phyloP scores from a whole-genome alignment of 2,888 invertebrate species.

The Mamestra brassicae region DNA sequence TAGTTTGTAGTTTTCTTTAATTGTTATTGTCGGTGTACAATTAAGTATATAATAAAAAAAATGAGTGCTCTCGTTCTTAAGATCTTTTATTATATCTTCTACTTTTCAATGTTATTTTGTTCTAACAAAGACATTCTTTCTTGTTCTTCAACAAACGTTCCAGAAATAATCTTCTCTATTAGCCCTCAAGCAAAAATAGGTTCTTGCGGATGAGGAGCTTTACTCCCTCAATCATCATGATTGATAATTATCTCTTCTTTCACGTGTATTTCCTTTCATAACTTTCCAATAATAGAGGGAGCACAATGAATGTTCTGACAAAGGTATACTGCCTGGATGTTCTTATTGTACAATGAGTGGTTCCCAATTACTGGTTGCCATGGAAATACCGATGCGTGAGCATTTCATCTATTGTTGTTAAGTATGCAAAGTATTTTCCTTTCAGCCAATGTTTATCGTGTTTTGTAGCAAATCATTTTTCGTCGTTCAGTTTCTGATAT shows the following conservation, averaged over 20 bases:
- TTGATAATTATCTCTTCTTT: constrained; percentile 57
- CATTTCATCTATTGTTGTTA: constrained; percentile 53
- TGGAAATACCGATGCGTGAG: constrained; percentile 51
- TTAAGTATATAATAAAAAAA: too few species aligned
- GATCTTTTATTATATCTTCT: neutral
- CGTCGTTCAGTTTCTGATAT: too few species aligned
- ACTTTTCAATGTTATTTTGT: neutral
- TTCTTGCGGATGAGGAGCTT: constrained; percentile 29
- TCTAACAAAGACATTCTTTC: neutral
- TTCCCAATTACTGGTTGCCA: constrained; percentile 66
- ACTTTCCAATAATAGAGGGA: constrained; percentile 47
- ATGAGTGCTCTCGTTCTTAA: too few species aligned
- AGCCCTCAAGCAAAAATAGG: constrained; percentile 13
- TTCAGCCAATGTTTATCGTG: constrained; percentile 26
- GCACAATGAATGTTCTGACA: constrained; percentile 60
- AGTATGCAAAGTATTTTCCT: constrained; percentile 46
- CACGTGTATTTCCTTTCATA: constrained; percentile 58
- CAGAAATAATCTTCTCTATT: constrained; percentile 14
- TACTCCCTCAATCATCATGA: constrained; percentile 36
- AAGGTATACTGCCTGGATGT: constrained; percentile 49
- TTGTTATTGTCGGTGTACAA: too few species aligned
- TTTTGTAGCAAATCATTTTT: neutral
- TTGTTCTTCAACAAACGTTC: neutral
- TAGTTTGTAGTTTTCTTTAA: too few species aligned
- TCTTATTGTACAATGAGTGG: constrained; percentile 61